Evolutionary conservation across 2,113 vertebrate species (phyloP), one percentile per base, ranked within the genome.

Genomic region (Irena cyanogastra): DNA sequence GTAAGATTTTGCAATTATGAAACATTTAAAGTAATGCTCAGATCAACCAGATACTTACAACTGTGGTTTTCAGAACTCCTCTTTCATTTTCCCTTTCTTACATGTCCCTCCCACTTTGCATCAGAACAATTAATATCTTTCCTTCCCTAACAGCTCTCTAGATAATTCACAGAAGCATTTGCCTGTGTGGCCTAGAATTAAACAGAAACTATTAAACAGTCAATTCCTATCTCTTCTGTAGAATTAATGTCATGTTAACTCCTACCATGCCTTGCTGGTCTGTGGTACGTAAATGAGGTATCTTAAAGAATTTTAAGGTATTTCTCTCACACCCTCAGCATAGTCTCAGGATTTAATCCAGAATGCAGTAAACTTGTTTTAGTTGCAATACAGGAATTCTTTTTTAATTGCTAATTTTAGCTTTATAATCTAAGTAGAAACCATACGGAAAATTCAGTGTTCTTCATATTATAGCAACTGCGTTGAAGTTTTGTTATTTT

Each of bases 171-270:
- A 96, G 80, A 89, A 91, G 31, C 93, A 92, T 96, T 97, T 95
- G 79, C 95, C 95, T 96, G 77, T 95, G 90, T 96, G 95, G 93
- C 76, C 94, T 95, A 93, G 89, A 91, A 96, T 96, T 97, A 97
- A 96, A 95, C 70, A 97, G 97, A 96, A 96, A 95, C 95, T 95
- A 96, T 96, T 97, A 95, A 97, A 96, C 74, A 95, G 92, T 93
- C 95, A 96, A 63, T 78, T 97, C 74, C 64, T 96, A 92, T 90
- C 76, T 92, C 63, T 96, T 93, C 72, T 78, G 68, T 66, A 94
- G 92, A 96, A 95, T 93, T 94, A 92, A 96, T 84, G 76, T 78
- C 69, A 61, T 53, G 30, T 97, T 96, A 96, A 96, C 96, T 94
- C 93, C 56, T 90, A 57, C 61, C 13, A 77, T 93, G 61, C 92